Base-by-base conservation (phyloP, 2,797 vertebrate genomes). In the Dryobates pubescens region DNA sequence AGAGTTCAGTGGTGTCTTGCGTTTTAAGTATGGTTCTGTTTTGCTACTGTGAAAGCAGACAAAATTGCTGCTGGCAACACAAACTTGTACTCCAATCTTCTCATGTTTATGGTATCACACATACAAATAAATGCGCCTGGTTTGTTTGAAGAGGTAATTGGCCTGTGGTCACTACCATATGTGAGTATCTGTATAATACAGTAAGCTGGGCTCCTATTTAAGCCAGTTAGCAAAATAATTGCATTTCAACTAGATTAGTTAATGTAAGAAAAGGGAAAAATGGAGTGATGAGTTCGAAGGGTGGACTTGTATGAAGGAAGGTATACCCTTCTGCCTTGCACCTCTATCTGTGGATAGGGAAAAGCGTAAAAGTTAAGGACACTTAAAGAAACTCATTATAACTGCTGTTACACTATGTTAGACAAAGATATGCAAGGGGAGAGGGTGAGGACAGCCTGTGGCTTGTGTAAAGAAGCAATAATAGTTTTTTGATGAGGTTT, bases 1-100 rank as follows among this genome's bases (percentile, higher is more conserved):
- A 82, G 82, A 93, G 91, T 93, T 96, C 93, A 71, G 82, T 89
- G 86, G 70, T 90, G 89, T 88, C 91, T 82, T 91, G 41, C 2
- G 3, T 89, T 92, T 91, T 89, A 93, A 92, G 92, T 90, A 72
- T 56, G 89, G 89, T 57, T 95, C 85, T 96, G 93, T 91, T 96
- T 94, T 96, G 95, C 95, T 96, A 89, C 95, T 92, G 93, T 92
- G 93, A 94, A 91, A 93, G 89, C 89, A 95, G 90, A 81, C 68
- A 81, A 73, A 94, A 95, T 93, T 96, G 95, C 95, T 96, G 87
- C 95, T 96, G 96, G 96, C 96, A 92, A 94, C 80, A 69, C 82
- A 80, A 86, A 63, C 88, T 86, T 89, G 56, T 47, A 24, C 86
- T 92, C 69, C 59, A 70, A 73, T 88, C 86, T 92, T 96, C 93